Evolutionary conservation across 2,113 vertebrate species (phyloP).

Genomic region (Centrocercus urophasianus): DNA sequence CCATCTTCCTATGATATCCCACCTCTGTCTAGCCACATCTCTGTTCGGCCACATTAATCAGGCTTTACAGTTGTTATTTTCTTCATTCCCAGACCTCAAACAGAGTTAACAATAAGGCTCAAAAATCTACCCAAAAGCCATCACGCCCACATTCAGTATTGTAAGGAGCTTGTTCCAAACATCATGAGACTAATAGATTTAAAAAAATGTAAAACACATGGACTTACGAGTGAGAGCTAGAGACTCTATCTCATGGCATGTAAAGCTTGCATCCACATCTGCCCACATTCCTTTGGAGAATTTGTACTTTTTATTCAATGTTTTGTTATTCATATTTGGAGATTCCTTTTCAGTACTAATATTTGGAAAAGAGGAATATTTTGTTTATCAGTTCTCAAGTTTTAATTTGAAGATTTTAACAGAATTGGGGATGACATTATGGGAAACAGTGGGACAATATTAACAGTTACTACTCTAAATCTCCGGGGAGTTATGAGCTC

Average conservation of each 20-base stretch:
- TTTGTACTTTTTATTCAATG: neutral
- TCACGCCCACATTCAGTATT: neutral
- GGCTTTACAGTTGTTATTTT: neutral
- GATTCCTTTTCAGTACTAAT: neutral
- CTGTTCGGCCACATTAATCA: neutral
- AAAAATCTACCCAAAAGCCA: neutral
- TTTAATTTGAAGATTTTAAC: neutral
- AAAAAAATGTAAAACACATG: neutral
- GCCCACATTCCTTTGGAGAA: neutral
- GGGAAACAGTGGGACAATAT: neutral
- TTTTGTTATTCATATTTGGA: neutral
- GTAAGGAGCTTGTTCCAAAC: neutral
- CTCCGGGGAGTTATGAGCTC: neutral
- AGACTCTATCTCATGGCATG: neutral
- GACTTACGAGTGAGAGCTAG: neutral
- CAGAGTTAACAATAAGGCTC: neutral
- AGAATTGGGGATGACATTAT: neutral
- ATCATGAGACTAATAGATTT: neutral
- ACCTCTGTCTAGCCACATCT: neutral
- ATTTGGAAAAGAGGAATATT: neutral
- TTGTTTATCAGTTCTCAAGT: neutral
- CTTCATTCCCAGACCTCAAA: neutral
- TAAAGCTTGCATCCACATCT: fast-evolving
- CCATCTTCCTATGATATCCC: neutral
- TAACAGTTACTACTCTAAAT: slow-evolving; percentile 29